Evolutionary conservation across 2,888 invertebrate genomes (phyloP).

Genomic region (Zygogramma bicolorata): DNA sequence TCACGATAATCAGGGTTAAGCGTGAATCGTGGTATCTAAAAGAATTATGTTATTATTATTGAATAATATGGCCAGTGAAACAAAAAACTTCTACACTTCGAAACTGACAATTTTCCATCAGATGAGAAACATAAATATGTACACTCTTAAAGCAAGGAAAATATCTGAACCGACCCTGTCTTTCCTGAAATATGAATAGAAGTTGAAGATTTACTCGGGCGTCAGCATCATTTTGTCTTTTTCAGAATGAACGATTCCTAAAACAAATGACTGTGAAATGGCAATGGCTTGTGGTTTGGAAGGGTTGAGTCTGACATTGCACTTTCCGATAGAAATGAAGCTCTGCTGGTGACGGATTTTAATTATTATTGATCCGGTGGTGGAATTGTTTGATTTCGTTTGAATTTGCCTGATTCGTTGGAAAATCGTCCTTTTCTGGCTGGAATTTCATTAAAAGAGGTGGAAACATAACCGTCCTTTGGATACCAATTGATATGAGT

Average conservation of each 20-base stretch:
- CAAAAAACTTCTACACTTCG: no score
- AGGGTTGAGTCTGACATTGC: slow-evolving; percentile 44
- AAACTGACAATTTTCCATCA: no score
- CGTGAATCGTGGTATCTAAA: no score
- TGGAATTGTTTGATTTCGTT: slow-evolving; percentile 39
- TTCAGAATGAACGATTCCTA: slow-evolving; percentile 14
- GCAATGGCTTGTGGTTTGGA: slow-evolving; percentile 35
- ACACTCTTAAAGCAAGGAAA: no score
- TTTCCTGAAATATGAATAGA: not conserved
- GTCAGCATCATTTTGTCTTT: not conserved
- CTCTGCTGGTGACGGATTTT: slow-evolving; percentile 42
- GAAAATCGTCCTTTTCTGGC: slow-evolving; percentile 21
- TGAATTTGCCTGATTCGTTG: slow-evolving; percentile 30
- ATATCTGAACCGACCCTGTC: not conserved
- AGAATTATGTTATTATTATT: no score
- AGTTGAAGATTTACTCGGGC: not conserved
- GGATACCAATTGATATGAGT: no score
- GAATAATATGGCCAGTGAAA: no score
- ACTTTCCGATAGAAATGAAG: slow-evolving; percentile 41
- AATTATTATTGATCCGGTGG: slow-evolving; percentile 45
- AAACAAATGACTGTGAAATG: slow-evolving; percentile 42
- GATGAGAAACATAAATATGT: no score
- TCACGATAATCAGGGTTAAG: no score
- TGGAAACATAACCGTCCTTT: no score
- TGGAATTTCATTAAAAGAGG: not conserved